Percentiles rank a stretch among this genome's conserved stretches.
Evolutionary conservation across 2,113 vertebrate genomes (phyloP).

Genomic region (Antennarius striatus): DNA sequence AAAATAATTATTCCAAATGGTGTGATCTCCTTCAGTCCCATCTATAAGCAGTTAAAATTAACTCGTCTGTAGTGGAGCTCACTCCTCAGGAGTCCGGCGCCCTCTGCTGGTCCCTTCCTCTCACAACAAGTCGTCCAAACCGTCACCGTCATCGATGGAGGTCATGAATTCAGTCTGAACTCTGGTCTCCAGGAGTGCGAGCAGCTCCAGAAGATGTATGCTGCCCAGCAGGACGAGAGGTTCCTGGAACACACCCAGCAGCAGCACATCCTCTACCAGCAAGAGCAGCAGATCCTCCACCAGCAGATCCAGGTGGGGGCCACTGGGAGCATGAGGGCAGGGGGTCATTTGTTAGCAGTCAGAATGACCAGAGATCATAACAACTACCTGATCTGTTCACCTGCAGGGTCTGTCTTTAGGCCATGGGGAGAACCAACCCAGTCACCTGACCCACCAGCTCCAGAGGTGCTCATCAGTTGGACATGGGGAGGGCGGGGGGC

Average conservation of each 20-base stretch:
- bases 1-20: no score
- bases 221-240: constrained; percentile 89
- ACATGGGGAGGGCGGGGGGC: no score
- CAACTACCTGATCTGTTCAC: neutral
- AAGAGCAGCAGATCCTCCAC: constrained; percentile 96
- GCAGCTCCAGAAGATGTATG: constrained; percentile 98
- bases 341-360: no score
- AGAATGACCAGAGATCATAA: no score
- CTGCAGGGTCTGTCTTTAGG: constrained; percentile 86
- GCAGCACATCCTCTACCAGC: constrained; percentile 97
- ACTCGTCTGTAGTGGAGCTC: no score
- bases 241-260: constrained; percentile 96
- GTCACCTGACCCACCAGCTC: constrained; percentile 98
- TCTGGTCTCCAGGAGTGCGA: constrained; percentile 88
- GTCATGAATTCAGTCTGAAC: constrained; percentile 13
- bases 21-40: no score
- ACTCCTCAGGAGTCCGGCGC: no score
- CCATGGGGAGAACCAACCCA: constrained; percentile 95
- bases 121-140: no score
- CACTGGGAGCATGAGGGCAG: neutral
- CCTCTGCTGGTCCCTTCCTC: no score
- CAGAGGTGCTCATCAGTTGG: constrained; percentile 83
- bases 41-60: no score
- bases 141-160: no score
- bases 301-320: constrained; percentile 91